A percentile compares a stretch with the other conserved stretches of the same genome.
Evolutionary conservation across 1,140 invertebrate genomes (phyloP).

Genomic region (Tenebrio molitor): DNA sequence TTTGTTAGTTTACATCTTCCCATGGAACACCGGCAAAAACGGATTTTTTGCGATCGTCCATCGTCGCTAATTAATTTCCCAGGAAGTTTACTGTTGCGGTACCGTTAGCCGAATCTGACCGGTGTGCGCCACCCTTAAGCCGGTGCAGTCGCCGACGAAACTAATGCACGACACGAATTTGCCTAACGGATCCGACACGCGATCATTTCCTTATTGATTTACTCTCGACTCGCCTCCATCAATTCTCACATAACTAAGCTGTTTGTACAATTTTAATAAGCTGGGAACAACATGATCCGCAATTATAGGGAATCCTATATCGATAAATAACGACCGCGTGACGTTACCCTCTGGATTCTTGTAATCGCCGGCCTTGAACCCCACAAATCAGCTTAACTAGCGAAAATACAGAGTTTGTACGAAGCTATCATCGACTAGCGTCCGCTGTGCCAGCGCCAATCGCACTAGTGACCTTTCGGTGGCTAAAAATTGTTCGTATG

Average conservation of each 20-base stretch:
- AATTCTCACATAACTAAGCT: constrained; percentile 4
- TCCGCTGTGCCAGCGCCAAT: too few relatives aligned
- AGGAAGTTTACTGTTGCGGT: constrained; percentile 35
- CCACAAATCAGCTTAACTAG: too few relatives aligned
- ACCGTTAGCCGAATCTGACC: constrained; percentile 6
- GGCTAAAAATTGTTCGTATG: too few relatives aligned
- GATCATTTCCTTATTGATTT: constrained; percentile 1
- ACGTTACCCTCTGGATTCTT: not conserved
- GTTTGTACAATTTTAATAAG: not conserved
- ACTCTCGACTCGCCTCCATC: not conserved
- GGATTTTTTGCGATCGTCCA: constrained; percentile 9
- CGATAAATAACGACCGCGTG: not conserved
- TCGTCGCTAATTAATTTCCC: constrained; percentile 26
- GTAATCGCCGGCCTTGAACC: constrained; percentile 1
- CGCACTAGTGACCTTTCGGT: too few relatives aligned
- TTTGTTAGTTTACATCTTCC: constrained; percentile 31
- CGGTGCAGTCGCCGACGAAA: too few relatives aligned
- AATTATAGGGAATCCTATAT: not conserved
- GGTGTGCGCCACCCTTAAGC: too few relatives aligned
- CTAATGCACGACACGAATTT: too few relatives aligned
- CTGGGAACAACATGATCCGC: not conserved
- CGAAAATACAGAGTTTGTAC: too few relatives aligned
- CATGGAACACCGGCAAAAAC: constrained; percentile 17
- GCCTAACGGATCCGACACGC: constrained; percentile 1
- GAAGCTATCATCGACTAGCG: too few relatives aligned